Percentiles rank a stretch among this genome's conserved stretches.
These are phyloP conservation scores for Anguilla obscura DNA, from an alignment of 2,797 vertebrate species.

Conservation along the genomic window DNA sequence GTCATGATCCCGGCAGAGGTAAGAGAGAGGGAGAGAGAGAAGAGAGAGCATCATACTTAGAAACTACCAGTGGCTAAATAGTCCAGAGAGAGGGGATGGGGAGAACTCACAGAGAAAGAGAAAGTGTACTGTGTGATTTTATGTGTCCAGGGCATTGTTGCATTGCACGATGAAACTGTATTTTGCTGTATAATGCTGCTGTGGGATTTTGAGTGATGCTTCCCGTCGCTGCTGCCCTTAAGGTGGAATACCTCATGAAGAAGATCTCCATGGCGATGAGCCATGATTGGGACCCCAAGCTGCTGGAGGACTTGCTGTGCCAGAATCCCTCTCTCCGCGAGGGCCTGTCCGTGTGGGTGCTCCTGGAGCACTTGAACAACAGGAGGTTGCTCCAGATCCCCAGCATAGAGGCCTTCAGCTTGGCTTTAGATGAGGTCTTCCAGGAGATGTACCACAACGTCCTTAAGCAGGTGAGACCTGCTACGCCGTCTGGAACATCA, in stretches of 20 bases:
- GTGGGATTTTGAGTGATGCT: neutral
- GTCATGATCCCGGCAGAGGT: conserved; percentile 78
- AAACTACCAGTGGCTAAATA: too few relatives aligned
- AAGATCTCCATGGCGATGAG: conserved; percentile 74
- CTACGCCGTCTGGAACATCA: neutral
- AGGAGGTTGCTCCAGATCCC: conserved; percentile 64
- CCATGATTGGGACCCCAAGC: conserved; percentile 72
- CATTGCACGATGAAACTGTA: neutral
- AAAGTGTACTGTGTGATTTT: neutral
- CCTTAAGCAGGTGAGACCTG: conserved; percentile 70
- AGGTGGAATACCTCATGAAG: conserved; percentile 79
- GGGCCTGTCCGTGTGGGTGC: conserved; percentile 72
- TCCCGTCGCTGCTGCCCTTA: neutral
- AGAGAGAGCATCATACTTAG: too few relatives aligned
- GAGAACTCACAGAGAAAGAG: neutral
- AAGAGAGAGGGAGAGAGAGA: conserved; percentile 16
- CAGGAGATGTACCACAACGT: conserved; percentile 80
- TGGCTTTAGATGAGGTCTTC: conserved; percentile 75
- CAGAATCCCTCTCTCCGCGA: conserved; percentile 60
- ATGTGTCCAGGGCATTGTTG: neutral
- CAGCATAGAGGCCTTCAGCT: conserved; percentile 69
- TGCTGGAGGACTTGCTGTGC: conserved; percentile 64
- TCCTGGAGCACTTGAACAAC: conserved; percentile 68
- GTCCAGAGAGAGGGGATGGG: neutral
- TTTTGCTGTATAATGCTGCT: neutral